Evolutionary conservation across 2,888 invertebrate species (phyloP).

Genomic region (Altica lythri): DNA sequence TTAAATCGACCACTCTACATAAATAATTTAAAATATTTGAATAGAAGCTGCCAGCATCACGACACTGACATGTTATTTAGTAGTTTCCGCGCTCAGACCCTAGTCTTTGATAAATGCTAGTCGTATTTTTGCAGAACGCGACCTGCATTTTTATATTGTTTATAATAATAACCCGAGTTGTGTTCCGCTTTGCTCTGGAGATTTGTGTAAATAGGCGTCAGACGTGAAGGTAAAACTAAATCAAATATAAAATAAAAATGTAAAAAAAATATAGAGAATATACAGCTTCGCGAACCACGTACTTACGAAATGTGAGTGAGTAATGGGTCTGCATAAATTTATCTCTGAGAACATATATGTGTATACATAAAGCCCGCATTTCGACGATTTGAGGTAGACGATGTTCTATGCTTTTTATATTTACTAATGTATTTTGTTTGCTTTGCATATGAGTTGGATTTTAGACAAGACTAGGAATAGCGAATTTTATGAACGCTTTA

Average conservation of each 20-base stretch:
- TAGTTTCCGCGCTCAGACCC: constrained; percentile 22
- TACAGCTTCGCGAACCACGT: constrained; percentile 17
- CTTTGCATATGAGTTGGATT: too few relatives aligned
- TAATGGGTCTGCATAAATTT: constrained; percentile 15
- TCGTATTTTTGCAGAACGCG: constrained; percentile 28
- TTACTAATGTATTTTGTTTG: not conserved
- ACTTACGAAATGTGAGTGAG: constrained; percentile 10
- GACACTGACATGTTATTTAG: constrained; percentile 24
- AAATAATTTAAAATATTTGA: not conserved
- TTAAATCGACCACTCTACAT: not conserved
- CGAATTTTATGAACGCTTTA: too few relatives aligned
- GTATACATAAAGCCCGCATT: not conserved
- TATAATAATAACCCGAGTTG: constrained; percentile 30
- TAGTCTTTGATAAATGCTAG: constrained; percentile 27
- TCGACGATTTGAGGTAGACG: not conserved
- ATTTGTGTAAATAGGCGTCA: constrained; percentile 28
- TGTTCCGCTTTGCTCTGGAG: constrained; percentile 25
- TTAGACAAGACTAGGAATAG: too few relatives aligned
- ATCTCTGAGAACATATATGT: not conserved
- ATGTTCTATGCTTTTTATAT: not conserved
- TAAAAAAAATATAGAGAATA: constrained; percentile 11
- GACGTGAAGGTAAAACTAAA: constrained; percentile 27
- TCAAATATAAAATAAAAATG: constrained; percentile 23
- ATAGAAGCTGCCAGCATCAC: constrained; percentile 2
- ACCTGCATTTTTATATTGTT: constrained; percentile 34